These are phyloP conservation scores for Odontamblyopus rebecca DNA, from an alignment of 2,797 vertebrate genomes.

Conservation along the genomic window DNA sequence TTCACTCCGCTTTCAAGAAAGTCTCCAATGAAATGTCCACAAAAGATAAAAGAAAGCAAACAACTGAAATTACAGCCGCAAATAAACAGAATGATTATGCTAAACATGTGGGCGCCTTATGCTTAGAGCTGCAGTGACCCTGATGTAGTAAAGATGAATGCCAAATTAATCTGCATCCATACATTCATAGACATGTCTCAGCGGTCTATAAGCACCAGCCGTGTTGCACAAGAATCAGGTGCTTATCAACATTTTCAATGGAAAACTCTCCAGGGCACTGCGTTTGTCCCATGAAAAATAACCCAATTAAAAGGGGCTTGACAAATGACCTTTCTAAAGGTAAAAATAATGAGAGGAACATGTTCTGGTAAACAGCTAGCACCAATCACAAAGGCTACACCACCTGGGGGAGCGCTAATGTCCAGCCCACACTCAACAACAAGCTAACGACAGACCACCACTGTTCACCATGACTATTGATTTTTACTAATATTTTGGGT, in stretches of 20 bases:
- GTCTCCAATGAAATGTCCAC: constrained; percentile 41
- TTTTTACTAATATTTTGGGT: neutral
- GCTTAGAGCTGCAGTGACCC: neutral
- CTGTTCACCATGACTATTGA: neutral
- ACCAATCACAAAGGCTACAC: constrained; percentile 46
- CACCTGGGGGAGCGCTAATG: constrained; percentile 37
- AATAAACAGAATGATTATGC: constrained; percentile 25
- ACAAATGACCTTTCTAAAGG: constrained; percentile 63
- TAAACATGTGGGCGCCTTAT: constrained; percentile 4
- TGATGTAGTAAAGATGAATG: constrained; percentile 33
- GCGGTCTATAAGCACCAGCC: constrained; percentile 13
- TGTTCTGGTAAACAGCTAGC: constrained; percentile 44
- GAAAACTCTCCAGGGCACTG: constrained; percentile 48
- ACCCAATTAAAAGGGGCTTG: constrained; percentile 66
- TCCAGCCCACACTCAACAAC: constrained; percentile 29
- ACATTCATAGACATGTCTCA: constrained; percentile 25
- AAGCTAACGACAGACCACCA: constrained; percentile 18
- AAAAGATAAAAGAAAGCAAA: constrained; percentile 42
- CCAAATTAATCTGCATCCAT: constrained; percentile 27
- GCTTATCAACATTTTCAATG: constrained; percentile 63
- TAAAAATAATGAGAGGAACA: constrained; percentile 59
- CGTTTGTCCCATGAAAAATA: constrained; percentile 61
- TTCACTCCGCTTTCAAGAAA: constrained; percentile 53
- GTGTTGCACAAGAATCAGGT: constrained; percentile 44
- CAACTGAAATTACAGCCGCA: constrained; percentile 33